Evolutionary conservation across 2,888 invertebrate species (phyloP).

Genomic region (Ophioninae sp.): DNA sequence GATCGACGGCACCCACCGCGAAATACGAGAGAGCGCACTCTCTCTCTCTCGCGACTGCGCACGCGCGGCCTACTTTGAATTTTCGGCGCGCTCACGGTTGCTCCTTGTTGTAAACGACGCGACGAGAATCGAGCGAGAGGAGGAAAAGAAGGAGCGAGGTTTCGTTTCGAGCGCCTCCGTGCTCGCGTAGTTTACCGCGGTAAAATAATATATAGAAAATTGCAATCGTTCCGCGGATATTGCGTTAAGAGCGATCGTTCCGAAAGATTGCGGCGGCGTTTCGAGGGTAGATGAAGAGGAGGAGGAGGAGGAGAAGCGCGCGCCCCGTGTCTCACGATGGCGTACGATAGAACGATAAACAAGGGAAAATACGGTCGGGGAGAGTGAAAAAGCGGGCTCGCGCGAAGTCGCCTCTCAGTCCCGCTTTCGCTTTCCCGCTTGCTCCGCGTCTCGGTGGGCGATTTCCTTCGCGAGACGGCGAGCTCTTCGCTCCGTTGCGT

Average conservation of each 20-base stretch:
- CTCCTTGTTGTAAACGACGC: too few relatives aligned
- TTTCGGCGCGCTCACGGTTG: too few relatives aligned
- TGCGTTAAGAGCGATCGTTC: not conserved
- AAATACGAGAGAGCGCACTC: not conserved
- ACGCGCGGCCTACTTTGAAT: too few relatives aligned
- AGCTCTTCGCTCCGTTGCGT: not conserved
- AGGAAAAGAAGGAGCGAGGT: not conserved
- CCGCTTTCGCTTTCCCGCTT: constrained; percentile 58
- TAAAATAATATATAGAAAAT: not conserved
- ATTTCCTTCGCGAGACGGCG: not conserved
- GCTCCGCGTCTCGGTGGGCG: not conserved
- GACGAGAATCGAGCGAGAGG: not conserved
- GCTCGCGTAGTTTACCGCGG: too few relatives aligned
- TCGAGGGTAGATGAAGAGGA: too few relatives aligned
- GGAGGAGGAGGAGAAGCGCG: not conserved
- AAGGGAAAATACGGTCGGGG: too few relatives aligned
- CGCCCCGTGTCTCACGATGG: too few relatives aligned
- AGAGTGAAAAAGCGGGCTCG: not conserved
- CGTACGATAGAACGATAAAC: too few relatives aligned
- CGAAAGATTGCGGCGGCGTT: too few relatives aligned
- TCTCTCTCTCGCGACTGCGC: too few relatives aligned
- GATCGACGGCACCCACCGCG: too few relatives aligned
- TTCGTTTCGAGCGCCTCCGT: too few relatives aligned
- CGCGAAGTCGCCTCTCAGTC: constrained; percentile 24
- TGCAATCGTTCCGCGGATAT: not conserved